Percentiles rank a stretch among this genome's conserved stretches.
Conservation (phyloP, 2,888 invertebrate species). For the Lamellibrachia satsuma region DNA sequence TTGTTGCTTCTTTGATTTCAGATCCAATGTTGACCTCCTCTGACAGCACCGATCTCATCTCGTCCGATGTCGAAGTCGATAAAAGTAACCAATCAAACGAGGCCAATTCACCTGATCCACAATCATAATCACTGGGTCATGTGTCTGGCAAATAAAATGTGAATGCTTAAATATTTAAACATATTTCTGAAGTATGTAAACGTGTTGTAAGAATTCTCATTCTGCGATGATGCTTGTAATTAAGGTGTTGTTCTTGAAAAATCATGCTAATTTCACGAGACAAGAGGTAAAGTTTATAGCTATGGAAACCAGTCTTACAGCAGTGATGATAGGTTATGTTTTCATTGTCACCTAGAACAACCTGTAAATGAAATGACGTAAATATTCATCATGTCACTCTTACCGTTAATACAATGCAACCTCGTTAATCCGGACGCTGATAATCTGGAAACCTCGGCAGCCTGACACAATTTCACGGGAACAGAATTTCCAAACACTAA, state of each 20-base stretch:
- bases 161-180: neutral
- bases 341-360: neutral
- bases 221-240: neutral
- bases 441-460: too few species aligned
- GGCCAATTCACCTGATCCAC: constrained; percentile 19
- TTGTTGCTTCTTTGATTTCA: constrained; percentile 39
- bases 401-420: too few species aligned
- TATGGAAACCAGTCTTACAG: neutral
- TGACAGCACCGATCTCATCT: constrained; percentile 46
- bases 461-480: too few species aligned
- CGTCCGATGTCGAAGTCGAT: constrained; percentile 55
- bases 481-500: too few species aligned
- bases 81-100: constrained; percentile 39
- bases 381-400: too few species aligned
- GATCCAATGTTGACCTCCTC: constrained; percentile 57
- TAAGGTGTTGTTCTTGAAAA: neutral
- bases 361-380: neutral
- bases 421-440: too few species aligned
- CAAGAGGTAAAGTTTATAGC: neutral
- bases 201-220: neutral
- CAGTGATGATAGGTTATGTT: neutral
- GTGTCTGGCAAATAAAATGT: neutral
- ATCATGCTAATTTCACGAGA: neutral
- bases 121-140: neutral
- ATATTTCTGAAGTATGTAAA: constrained; percentile 14